Base-by-base conservation (phyloP, 1,140 invertebrate genomes). In the Drosophila takahashii region DNA sequence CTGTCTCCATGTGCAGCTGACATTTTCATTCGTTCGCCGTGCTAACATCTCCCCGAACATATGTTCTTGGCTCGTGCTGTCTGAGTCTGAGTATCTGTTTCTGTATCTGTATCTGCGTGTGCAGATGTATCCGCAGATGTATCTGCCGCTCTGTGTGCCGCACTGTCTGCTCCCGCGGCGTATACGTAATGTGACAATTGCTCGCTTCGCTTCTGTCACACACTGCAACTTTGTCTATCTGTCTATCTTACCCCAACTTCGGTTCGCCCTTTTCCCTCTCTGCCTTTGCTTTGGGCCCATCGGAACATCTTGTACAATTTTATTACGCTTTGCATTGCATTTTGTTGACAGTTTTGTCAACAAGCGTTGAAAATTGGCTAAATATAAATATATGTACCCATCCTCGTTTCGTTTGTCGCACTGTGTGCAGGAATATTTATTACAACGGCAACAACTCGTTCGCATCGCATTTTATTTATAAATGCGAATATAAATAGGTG, bases 341-440 rank as follows among this genome's bases (percentile, higher is more conserved):
- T 90, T 90, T 87, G 87, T 90, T 90, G 87, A 90, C 87, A 90
- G 87, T 90, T 90, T 90, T 90, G 87, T 90, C 87, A 90, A 90
- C 87, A 90, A 90, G 87, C 87, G 87, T 90, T 90, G 83, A 90
- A 90, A 90, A 90, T 90, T 90, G 87, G 87, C 87, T 90, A 90
- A 90, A 90, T 90, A 90, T 90, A 90, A 90, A 87, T 89, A 77
- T 84, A 84, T 87, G 70, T 66, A 65, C 61, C 72, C 75, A 79
- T 79, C 64, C 37, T 60, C 50, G 58, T 61, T 73, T 62, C 59
- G 69, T 78, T 77, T 78, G 62, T 75, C 65, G 72, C 61, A 57
- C 56, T 75, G 45, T 75, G 79, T 77, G 73, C 78, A 78, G 61
- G 67, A 87, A 87, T 87, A 87, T 87, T 87, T 87, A 87, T 87